Percentiles rank a stretch among this genome's conserved stretches.
Conservation (phyloP, 1,140 invertebrate genomes). For the Drosophila bifasciata region DNA sequence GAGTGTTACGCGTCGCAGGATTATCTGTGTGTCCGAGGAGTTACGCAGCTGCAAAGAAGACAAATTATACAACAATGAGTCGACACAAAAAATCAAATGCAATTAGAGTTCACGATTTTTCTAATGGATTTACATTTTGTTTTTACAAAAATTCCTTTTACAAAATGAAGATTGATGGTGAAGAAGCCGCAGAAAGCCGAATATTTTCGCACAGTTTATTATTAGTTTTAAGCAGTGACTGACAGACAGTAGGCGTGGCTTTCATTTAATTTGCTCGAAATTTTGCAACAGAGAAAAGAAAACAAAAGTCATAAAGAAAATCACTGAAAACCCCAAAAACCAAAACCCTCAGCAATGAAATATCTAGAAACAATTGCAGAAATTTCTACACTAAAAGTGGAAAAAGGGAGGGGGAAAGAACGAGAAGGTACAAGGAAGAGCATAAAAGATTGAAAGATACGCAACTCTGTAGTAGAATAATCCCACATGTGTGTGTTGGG, state of each 20-base stretch:
- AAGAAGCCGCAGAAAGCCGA: background rate
- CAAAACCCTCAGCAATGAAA: conserved; percentile 44
- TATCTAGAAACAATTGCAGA: conserved; percentile 71
- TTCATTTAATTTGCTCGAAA: conserved; percentile 59
- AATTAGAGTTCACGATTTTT: conserved; percentile 74
- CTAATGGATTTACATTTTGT: conserved; percentile 41
- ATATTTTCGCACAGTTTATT: conserved; percentile 47
- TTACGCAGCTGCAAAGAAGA: conserved; percentile 86
- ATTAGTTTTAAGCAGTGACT: no score
- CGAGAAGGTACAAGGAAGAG: conserved; percentile 9
- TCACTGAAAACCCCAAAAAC: conserved; percentile 7
- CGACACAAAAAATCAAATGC: conserved; percentile 57
- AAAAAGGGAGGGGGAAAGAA: conserved; percentile 20
- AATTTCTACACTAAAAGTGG: conserved; percentile 13
- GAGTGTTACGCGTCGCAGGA: conserved; percentile 88
- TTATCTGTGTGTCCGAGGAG: conserved; percentile 88
- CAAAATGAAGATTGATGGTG: conserved; percentile 77
- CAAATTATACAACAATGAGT: conserved; percentile 67
- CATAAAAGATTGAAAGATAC: conserved; percentile 50
- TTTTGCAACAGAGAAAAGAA: conserved; percentile 23
- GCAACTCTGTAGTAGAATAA: conserved; percentile 39
- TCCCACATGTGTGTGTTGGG: conserved; percentile 12
- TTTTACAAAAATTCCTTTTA: conserved; percentile 45
- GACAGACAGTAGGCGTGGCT: conserved; percentile 11
- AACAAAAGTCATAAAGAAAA: conserved; percentile 69